A percentile compares a stretch with the other conserved stretches of the same genome.
Conservation (phyloP, 1,140 invertebrate genomes). For the Orussus abietinus region DNA sequence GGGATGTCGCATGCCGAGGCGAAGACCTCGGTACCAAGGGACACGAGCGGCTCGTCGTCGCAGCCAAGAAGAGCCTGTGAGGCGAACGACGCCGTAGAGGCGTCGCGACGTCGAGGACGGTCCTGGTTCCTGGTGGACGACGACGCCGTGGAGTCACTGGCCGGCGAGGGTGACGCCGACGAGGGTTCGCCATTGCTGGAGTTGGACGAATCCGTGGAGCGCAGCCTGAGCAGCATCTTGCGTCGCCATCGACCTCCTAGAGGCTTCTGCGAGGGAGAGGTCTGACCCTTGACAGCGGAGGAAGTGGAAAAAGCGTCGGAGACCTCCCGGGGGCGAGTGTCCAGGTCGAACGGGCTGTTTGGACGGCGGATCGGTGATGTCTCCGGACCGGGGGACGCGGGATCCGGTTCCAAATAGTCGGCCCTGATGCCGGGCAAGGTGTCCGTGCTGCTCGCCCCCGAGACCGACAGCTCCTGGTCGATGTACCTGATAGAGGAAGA, state of each 20-base stretch:
- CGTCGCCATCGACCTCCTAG: conserved; percentile 32
- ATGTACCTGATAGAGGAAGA: conserved; percentile 46
- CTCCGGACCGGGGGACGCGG: conserved; percentile 39
- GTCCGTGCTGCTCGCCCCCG: conserved; percentile 42
- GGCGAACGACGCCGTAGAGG: conserved; percentile 16
- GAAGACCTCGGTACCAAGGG: no score
- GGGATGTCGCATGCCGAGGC: conserved; percentile 29
- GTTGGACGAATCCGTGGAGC: conserved; percentile 35
- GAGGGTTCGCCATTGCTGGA: conserved; percentile 27
- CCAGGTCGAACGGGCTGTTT: not conserved
- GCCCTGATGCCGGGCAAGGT: conserved; percentile 42
- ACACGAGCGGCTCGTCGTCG: not conserved
- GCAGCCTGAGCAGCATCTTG: conserved; percentile 36
- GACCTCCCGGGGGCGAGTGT: not conserved
- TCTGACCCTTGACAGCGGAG: not conserved
- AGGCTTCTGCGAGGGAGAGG: no score
- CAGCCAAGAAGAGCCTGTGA: conserved; percentile 1
- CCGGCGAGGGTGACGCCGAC: conserved; percentile 32
- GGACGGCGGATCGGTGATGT: conserved; percentile 16
- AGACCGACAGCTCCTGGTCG: conserved; percentile 40
- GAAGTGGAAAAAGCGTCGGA: not conserved
- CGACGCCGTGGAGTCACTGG: conserved; percentile 26
- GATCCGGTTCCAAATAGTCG: conserved; percentile 44
- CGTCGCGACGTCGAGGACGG: conserved; percentile 18
- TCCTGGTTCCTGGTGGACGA: conserved; percentile 18